Base-by-base conservation (phyloP, 2,797 vertebrate species). In the Neosalanx taihuensis region DNA sequence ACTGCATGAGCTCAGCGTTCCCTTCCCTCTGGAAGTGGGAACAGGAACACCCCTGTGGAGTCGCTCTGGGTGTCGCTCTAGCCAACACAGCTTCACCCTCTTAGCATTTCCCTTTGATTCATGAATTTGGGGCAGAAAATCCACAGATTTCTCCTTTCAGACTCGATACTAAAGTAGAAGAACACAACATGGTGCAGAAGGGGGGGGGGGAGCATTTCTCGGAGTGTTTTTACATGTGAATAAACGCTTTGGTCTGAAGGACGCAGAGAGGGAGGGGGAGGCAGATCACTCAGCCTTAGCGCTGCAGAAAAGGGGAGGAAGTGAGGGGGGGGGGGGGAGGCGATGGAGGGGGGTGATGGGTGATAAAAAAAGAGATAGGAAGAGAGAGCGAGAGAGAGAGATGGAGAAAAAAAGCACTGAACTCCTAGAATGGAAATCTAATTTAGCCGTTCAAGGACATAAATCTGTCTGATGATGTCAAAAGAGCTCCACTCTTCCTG, bases 361-460 rank as follows among this genome's bases (percentile, higher is more conserved):
- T 26, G 60, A n/a, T 63, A 46, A 64, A 63, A 31, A 56, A 23
- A 13, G n/a, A 30, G 56, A 65, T 65, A 41, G 15, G 46, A 63
- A 74, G 41, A 71, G 61, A 12, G 6, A 12, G 6, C n/a, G 56
- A 46, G 46, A 41, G 15, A 29, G 33, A 74, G 41, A 71, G 61
- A 12, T 2, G 6, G 6, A 56, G 64, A 67, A 70, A 72, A 79
- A 72, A 76, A 76, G 78, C 56, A 33, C 17, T 70, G 64, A 13
- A 76, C 68, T 64, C 73, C 26, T 69, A 59, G 63, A 64, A 67
- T 75, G 56, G 68, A 77, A 72, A 67, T 71, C 46, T 74, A 67
- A 62, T 74, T 84, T 76, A 63, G n/a, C 64, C 26, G 30, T 64
- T 81, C 77, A 80, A 84, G 77, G 77, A 76, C 76, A 23, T 15